phyloP scores from a whole-genome alignment of 92 coral and sea anemone species.

The Palythoa grandis region DNA sequence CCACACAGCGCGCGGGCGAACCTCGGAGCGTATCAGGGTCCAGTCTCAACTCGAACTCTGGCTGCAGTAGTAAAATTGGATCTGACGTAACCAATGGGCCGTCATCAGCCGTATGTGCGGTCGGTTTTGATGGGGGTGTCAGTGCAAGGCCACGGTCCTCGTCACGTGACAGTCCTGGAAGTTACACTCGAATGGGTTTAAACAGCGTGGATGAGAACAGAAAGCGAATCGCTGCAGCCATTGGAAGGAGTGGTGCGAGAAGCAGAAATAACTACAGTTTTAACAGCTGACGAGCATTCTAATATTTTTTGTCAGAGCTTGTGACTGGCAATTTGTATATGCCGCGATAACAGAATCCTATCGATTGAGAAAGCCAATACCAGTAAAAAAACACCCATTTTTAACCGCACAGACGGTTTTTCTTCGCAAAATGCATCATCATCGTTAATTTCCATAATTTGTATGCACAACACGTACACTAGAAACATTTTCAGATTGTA shows the following conservation, averaged over 20 bases:
- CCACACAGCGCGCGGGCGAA: constrained; percentile 68
- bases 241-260: constrained; percentile 74
- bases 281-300: constrained; percentile 37
- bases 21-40: constrained; percentile 55
- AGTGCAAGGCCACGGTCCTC: constrained; percentile 51
- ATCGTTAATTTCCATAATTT: too few species aligned
- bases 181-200: constrained; percentile 51
- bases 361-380: too few species aligned
- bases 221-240: constrained; percentile 91
- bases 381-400: too few species aligned
- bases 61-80: constrained; percentile 40
- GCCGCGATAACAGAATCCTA: too few species aligned
- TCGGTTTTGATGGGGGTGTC: constrained; percentile 82
- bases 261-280: constrained; percentile 66
- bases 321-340: too few species aligned
- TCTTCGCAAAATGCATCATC: too few species aligned
- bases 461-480: too few species aligned
- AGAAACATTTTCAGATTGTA: too few species aligned
- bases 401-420: too few species aligned
- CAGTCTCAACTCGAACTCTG: constrained; percentile 47
- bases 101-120: constrained; percentile 57
- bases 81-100: constrained; percentile 37
- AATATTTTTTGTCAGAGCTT: too few species aligned
- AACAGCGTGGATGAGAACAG: constrained; percentile 91
- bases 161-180: constrained; percentile 63